Conservation (phyloP, 2,113 vertebrate species). For the Camelus bactrianus region DNA sequence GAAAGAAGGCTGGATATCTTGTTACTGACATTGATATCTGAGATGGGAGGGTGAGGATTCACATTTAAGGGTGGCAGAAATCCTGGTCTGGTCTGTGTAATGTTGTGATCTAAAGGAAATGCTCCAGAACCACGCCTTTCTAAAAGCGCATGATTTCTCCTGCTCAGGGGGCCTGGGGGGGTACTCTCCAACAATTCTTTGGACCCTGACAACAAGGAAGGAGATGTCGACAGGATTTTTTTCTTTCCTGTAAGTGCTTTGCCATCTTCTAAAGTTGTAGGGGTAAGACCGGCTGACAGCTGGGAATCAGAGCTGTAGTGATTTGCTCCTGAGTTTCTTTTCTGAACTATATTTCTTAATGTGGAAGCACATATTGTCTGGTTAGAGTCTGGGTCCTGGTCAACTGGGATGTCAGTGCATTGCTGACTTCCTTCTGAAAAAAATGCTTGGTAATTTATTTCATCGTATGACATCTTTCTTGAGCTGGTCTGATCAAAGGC, state of each 20-base stretch:
- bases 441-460: conserved; percentile 86
- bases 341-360: conserved; percentile 89
- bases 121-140: conserved; percentile 90
- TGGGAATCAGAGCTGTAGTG: conserved; percentile 95
- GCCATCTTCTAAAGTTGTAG: conserved; percentile 74
- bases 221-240: conserved; percentile 87
- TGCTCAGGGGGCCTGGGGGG: conserved; percentile 71
- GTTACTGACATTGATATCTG: conserved; percentile 86
- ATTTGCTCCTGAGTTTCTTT: conserved; percentile 89
- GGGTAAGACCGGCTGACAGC: conserved; percentile 81
- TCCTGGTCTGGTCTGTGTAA: conserved; percentile 87
- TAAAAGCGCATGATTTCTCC: conserved; percentile 83
- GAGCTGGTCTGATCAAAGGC: conserved; percentile 85
- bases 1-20: conserved; percentile 84
- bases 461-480: conserved; percentile 91
- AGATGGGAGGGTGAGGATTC: conserved; percentile 88
- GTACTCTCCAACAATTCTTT: conserved; percentile 88
- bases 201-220: conserved; percentile 86
- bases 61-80: conserved; percentile 92
- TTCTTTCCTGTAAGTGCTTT: conserved; percentile 87
- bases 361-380: conserved; percentile 90
- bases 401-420: conserved; percentile 79
- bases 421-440: conserved; percentile 87
- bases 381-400: conserved; percentile 85
- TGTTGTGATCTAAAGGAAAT: conserved; percentile 87